Evolutionary conservation across 2,888 invertebrate genomes (phyloP).

Genomic region (Celastrina argiolus): DNA sequence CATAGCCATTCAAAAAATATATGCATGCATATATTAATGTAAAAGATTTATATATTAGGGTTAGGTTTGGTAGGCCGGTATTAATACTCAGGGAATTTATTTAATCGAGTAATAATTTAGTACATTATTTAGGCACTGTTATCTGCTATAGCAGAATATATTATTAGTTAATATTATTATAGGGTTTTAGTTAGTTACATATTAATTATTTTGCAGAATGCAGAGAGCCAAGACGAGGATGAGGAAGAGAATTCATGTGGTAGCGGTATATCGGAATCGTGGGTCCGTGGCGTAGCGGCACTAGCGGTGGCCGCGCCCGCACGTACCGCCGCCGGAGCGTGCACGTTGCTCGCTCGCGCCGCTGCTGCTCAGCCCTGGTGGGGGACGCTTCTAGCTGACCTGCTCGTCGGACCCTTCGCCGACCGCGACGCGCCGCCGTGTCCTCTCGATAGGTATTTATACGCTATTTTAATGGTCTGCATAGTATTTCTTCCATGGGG

Average conservation of each 20-base stretch:
- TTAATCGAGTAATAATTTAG: no score
- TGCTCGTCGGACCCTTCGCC: conserved; percentile 86
- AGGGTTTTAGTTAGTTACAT: neutral
- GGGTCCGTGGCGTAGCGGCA: conserved; percentile 60
- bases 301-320: conserved; percentile 86
- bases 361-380: conserved; percentile 92
- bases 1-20: no score
- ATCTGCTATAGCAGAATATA: no score
- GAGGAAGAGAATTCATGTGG: conserved; percentile 13
- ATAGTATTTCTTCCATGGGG: neutral
- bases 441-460: conserved; percentile 87
- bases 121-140: no score
- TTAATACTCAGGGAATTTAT: no score
- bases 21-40: no score
- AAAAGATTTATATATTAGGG: no score
- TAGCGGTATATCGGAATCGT: conserved; percentile 45
- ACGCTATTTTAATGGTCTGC: neutral
- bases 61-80: no score
- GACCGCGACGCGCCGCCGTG: conserved; percentile 87
- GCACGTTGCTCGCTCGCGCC: conserved; percentile 86
- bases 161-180: no score
- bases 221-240: conserved; percentile 3
- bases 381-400: conserved; percentile 93
- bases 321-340: conserved; percentile 86
- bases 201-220: neutral